Evolutionary conservation across 1,140 invertebrate genomes (phyloP).

Genomic region (Habropoda laboriosa): DNA sequence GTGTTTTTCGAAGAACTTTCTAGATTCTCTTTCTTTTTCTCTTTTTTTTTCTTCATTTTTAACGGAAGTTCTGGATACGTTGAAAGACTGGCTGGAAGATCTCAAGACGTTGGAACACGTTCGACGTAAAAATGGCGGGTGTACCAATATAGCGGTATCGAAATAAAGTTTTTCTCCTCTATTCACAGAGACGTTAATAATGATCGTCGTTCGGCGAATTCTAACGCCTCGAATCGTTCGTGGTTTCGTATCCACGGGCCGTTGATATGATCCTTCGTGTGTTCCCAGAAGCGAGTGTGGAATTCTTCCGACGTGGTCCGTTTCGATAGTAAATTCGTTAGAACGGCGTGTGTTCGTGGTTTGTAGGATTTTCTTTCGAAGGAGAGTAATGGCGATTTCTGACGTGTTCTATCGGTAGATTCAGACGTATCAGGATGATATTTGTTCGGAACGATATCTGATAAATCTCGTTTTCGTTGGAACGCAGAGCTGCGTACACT

Average conservation of each 20-base stretch:
- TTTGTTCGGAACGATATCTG: not conserved
- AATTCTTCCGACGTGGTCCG: not conserved
- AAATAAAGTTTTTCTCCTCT: not conserved
- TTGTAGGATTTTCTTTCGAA: not conserved
- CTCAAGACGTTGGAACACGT: not conserved
- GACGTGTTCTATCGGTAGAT: not conserved
- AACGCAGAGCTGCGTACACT: not conserved
- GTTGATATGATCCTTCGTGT: not conserved
- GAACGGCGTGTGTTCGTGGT: not conserved
- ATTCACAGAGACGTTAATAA: not conserved
- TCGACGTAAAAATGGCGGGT: not conserved
- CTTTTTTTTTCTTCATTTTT: not conserved
- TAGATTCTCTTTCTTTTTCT: not conserved
- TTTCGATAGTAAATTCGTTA: not conserved
- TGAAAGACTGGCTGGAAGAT: constrained; percentile 1
- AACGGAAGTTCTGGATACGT: not conserved
- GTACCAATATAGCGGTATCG: not conserved
- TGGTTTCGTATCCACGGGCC: not conserved
- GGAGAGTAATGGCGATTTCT: not conserved
- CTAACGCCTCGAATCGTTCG: constrained; percentile 12
- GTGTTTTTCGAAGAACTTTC: constrained; percentile 11
- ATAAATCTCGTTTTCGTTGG: not conserved
- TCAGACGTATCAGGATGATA: not conserved
- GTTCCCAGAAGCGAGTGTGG: not conserved
- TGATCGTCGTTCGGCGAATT: not conserved